Base-by-base conservation (phyloP, 2,797 vertebrate genomes). In the Pseudochromis fuscus region DNA sequence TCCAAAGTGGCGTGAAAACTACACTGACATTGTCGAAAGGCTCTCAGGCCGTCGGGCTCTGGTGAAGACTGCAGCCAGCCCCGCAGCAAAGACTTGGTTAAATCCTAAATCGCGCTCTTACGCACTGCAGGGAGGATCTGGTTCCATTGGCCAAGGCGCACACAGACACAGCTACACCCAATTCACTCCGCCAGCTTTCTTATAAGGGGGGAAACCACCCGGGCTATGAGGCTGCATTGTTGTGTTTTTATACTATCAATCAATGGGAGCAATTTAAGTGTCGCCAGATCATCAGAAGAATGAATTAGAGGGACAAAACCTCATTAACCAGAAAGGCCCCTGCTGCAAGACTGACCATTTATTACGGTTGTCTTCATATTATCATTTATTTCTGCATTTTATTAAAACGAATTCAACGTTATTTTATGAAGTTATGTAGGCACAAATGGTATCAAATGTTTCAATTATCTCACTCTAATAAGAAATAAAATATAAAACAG, bases 111-210 rank as follows among this genome's bases (percentile, higher is more conserved):
- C 95, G 95, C 95, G 94, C 97, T 97, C 95, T 98, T 98, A 98
- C 98, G 97, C 97, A 97, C 96, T 96, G 96, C 95, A 95, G 96
- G 98, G 96, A 97, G 97, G 98, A 97, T 96, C 95, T 94, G 96
- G 96, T 95, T 96, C 96, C 95, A 97, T 98, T 98, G 98, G 98
- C 96, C 96, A 96, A 95, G 94, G 94, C 94, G 93, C 94, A 89
- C 91, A 87, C 93, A 87, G 88, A 93, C 94, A 90, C 94, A 96
- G 95, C 94, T 95, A 96, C 96, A 96, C 97, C 95, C 93, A 96
- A 95, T 95, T 95, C 95, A 94, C 93, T 93, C 93, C 93, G 95
- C 95, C 94, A 95, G 95, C 96, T 96, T 94, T 92, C 93, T 94
- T 89, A 95, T 81, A 80, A 81, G 93, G 93, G 93, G 95, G 95